A percentile compares a stretch with the other conserved stretches of the same genome.
Conservation (phyloP, 2,888 invertebrate species). For the Dusona sp. region DNA sequence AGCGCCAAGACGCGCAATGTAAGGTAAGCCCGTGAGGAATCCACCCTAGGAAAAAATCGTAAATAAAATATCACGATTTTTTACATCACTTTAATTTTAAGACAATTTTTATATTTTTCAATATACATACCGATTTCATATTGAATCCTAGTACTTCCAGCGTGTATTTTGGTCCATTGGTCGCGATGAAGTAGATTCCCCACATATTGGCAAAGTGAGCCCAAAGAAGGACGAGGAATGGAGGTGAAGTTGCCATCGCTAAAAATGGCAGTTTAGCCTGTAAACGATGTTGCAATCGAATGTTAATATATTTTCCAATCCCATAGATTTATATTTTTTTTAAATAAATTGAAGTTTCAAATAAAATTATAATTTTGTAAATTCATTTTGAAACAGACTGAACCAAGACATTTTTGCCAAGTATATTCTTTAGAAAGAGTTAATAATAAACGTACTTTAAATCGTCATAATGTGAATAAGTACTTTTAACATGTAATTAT, state of each 20-base stretch:
- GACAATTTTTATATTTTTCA: not conserved
- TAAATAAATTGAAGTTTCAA: too few relatives aligned
- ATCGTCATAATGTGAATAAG: too few relatives aligned
- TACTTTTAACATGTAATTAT: not conserved
- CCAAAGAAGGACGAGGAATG: conserved; percentile 89
- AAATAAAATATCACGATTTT: not conserved
- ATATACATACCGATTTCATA: conserved; percentile 84
- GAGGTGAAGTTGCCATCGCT: conserved; percentile 87
- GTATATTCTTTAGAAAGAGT: too few relatives aligned
- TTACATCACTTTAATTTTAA: not conserved
- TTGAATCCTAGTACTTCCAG: conserved; percentile 91
- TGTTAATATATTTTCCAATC: not conserved
- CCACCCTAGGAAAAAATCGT: conserved; percentile 86
- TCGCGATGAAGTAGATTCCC: conserved; percentile 92
- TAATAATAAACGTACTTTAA: too few relatives aligned
- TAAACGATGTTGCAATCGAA: not conserved
- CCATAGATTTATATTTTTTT: not conserved
- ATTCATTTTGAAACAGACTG: too few relatives aligned
- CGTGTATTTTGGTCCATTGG: conserved; percentile 92
- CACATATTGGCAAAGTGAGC: conserved; percentile 93
- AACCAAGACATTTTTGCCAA: too few relatives aligned
- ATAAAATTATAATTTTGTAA: too few relatives aligned
- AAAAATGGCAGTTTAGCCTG: conserved; percentile 89
- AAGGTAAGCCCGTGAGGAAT: conserved; percentile 90
- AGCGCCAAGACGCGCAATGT: conserved; percentile 89